These are phyloP conservation scores for Lutjanus campechanus DNA, from an alignment of 2,797 vertebrate species.

Conservation along the genomic window DNA sequence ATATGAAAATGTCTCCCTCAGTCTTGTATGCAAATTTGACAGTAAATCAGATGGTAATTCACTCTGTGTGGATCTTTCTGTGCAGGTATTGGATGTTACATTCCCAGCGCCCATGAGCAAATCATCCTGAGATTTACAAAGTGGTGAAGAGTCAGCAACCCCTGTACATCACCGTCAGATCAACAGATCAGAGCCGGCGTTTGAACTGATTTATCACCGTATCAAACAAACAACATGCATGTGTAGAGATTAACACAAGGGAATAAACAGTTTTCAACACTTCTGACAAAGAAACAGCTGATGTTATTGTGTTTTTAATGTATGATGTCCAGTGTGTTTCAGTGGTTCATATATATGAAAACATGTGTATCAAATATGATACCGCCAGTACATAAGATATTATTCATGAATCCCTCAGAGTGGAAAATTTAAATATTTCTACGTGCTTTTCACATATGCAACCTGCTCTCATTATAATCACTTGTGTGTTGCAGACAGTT, in stretches of 20 bases:
- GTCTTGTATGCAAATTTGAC: not conserved
- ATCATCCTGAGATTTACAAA: conserved; percentile 72
- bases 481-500: too few species aligned
- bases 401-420: too few species aligned
- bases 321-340: not conserved
- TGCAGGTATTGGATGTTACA: conserved; percentile 79
- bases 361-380: too few species aligned
- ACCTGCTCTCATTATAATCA: too few species aligned
- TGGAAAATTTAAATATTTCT: too few species aligned
- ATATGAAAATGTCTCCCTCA: not conserved
- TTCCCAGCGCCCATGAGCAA: conserved; percentile 60
- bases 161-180: not conserved
- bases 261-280: not conserved
- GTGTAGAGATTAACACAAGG: not conserved
- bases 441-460: too few species aligned
- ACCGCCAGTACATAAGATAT: too few species aligned
- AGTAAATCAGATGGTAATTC: not conserved
- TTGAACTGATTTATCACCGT: conserved; percentile 7
- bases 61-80: not conserved
- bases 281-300: not conserved
- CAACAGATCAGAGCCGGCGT: not conserved
- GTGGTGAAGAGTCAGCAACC: conserved; percentile 48
- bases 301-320: not conserved
- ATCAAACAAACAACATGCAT: not conserved
- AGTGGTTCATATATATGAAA: too few species aligned